Percentiles rank a stretch among this genome's conserved stretches.
These are phyloP conservation scores for Venturia canescens DNA, from an alignment of 1,140 invertebrate genomes.

Conservation along the genomic window DNA sequence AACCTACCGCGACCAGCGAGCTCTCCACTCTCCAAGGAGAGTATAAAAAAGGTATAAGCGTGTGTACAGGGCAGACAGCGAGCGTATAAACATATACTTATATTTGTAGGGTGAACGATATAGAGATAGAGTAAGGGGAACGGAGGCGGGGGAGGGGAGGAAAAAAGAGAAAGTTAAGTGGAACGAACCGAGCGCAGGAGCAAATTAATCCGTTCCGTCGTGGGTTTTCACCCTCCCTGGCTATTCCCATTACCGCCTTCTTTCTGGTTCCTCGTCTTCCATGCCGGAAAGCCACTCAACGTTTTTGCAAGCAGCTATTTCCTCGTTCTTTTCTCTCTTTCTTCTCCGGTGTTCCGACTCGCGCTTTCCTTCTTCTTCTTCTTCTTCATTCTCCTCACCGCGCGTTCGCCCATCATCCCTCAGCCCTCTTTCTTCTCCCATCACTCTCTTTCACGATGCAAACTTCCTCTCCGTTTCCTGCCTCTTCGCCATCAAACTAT, in stretches of 20 bases:
- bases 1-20: slow-evolving; percentile 14
- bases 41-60: background rate
- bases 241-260: slow-evolving; percentile 51
- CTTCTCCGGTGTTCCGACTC: too few relatives aligned
- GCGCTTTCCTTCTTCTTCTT: slow-evolving; percentile 8
- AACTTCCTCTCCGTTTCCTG: slow-evolving; percentile 8
- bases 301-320: slow-evolving; percentile 56
- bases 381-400: background rate
- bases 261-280: slow-evolving; percentile 51
- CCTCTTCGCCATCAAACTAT: background rate
- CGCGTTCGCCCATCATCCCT: background rate
- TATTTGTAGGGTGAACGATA: background rate
- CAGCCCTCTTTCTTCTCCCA: background rate
- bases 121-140: background rate
- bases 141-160: slow-evolving; percentile 18
- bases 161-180: slow-evolving; percentile 48
- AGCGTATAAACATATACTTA: background rate
- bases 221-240: slow-evolving; percentile 46
- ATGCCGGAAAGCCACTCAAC: slow-evolving; percentile 59
- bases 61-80: background rate
- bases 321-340: slow-evolving; percentile 35
- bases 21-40: background rate
- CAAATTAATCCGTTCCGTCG: slow-evolving; percentile 62
- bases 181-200: slow-evolving; percentile 47
- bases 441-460: slow-evolving; percentile 44